Evolutionary conservation across 2,888 invertebrate genomes (phyloP).

Genomic region (Isoperla grammatica): DNA sequence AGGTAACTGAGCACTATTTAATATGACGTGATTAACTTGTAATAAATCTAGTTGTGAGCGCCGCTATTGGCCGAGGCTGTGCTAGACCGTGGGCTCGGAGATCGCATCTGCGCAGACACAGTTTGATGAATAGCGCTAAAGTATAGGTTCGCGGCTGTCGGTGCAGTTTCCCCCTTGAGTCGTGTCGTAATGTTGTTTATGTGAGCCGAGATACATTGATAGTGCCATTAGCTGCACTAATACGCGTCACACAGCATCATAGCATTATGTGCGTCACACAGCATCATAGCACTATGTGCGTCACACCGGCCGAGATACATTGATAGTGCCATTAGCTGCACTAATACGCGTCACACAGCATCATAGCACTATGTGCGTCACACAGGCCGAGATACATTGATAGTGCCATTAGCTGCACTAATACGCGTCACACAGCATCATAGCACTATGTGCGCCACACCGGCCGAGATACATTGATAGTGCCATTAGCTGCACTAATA

Average conservation of each 20-base stretch:
- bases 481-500: too few species aligned
- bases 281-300: too few species aligned
- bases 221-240: constrained; percentile 12
- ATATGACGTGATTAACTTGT: constrained; percentile 15
- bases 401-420: too few species aligned
- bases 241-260: neutral
- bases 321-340: too few species aligned
- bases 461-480: too few species aligned
- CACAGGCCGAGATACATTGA: too few species aligned
- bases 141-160: constrained; percentile 2
- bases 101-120: constrained; percentile 1
- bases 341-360: too few species aligned
- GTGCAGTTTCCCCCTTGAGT: constrained; percentile 4
- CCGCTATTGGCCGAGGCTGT: constrained; percentile 3
- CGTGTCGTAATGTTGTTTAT: constrained; percentile 9
- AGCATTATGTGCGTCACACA: too few species aligned
- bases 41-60: constrained; percentile 11
- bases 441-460: too few species aligned
- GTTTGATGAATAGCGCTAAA: constrained; percentile 11
- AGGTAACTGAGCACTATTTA: constrained; percentile 14
- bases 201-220: constrained; percentile 1
- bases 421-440: too few species aligned
- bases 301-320: too few species aligned
- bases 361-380: too few species aligned
- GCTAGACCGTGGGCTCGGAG: neutral